Evolutionary conservation across 1,140 invertebrate species (phyloP).

Genomic region (Brachionus angularis): DNA sequence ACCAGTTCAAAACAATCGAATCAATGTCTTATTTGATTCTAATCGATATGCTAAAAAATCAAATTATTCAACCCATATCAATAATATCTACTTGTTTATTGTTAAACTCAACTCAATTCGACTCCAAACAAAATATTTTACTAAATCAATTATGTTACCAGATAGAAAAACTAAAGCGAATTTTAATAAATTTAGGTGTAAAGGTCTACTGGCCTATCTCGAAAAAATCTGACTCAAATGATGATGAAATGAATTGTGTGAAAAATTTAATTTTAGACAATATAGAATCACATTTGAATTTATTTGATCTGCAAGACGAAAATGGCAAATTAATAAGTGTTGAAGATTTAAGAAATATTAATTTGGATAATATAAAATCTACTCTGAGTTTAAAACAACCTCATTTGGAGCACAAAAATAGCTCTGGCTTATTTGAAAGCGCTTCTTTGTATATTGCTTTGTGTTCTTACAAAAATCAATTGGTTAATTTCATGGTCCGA

Average conservation of each 20-base stretch:
- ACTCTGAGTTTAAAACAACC: neutral
- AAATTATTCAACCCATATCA: constrained; percentile 37
- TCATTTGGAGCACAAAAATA: neutral
- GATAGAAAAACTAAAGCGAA: neutral
- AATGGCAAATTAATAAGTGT: neutral
- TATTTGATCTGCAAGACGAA: neutral
- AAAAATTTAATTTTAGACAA: neutral
- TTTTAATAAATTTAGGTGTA: constrained; percentile 20
- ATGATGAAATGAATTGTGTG: neutral
- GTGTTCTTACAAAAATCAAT: constrained; percentile 33
- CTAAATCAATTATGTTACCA: neutral
- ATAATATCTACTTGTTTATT: constrained; percentile 28
- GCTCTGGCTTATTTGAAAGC: neutral
- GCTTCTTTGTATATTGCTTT: constrained; percentile 14
- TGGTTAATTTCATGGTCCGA: constrained; percentile 27
- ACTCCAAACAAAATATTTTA: neutral
- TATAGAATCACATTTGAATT: constrained; percentile 4
- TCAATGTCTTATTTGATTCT: constrained; percentile 28
- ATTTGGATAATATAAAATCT: neutral
- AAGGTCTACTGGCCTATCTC: constrained; percentile 31
- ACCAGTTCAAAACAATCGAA: constrained; percentile 14
- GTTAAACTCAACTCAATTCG: neutral
- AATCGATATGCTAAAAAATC: constrained; percentile 16
- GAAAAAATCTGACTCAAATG: too few species aligned
- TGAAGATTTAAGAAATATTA: neutral